Evolutionary conservation across 2,113 vertebrate species (phyloP), one percentile per base, ranked within the genome.

Genomic region (Scophthalmus maximus): DNA sequence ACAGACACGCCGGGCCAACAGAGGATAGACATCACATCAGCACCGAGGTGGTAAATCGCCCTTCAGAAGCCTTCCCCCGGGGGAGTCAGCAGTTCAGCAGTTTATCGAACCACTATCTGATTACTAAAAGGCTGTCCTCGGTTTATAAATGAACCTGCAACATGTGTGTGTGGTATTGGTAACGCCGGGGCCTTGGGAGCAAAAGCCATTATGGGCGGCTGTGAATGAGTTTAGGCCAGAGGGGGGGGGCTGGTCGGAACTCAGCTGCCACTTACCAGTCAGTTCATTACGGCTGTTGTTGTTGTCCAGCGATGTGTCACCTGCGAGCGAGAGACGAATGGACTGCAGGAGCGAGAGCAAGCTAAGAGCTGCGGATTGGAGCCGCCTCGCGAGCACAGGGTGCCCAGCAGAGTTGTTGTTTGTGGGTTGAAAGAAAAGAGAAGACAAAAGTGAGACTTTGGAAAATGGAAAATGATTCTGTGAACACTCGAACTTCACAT

Each of bases 91-190:
- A 85, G 86, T 88, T 89, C 85, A 88, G 84, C 74, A n/a, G 25
- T 67, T 82, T 90, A 89, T 91, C 78, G 84, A 92, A 77, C 84
- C 73, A 40, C 88, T 89, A 92, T 91, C 89, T 91, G 91, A 91
- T 91, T 88, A 91, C 90, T 87, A 83, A 91, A 88, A 89, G 87
- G 83, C 86, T 85, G 85, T 87, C 85, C 73, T 70, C 52, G 26
- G 83, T 90, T n/a, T 86, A 90, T 81, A 90, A 86, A 92, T 87
- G 89, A 88, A 87, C 68, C 85, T 22, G 5, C 80, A 79, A 90
- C 83, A 84, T 73, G 76, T 76, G 85, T 76, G 85, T 84, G 82
- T 79, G 85, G 56, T 84, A 36, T 78, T n/a, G 68, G 76, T 23
- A 51, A 51, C 20, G 22, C 44, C 1, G 14, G 57, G 73, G 67